These are phyloP conservation scores for Enteromius unitaeniatus DNA, from an alignment of 2,797 vertebrate genomes.

Conservation along the genomic window DNA sequence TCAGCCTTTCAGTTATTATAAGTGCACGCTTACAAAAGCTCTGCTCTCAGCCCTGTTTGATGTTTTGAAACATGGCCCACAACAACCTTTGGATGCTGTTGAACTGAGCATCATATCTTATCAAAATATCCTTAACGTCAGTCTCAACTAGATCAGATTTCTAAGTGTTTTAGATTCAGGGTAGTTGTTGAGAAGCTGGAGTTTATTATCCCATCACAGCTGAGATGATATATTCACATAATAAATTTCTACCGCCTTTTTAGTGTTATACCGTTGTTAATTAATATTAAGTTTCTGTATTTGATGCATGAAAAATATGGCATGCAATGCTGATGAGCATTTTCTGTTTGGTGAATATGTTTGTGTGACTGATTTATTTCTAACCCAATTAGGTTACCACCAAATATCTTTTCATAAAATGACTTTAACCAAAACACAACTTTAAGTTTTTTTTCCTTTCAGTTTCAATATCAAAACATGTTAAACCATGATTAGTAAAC, in stretches of 20 bases:
- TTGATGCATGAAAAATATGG: not conserved
- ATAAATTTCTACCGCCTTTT: not conserved
- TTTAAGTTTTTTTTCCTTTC: not conserved
- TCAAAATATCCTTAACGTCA: constrained; percentile 21
- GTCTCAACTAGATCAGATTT: constrained; percentile 27
- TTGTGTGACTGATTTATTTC: not conserved
- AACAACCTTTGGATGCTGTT: not conserved
- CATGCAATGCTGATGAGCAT: not conserved
- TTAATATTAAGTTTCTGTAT: not conserved
- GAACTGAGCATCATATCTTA: constrained; percentile 15
- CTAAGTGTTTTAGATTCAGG: constrained; percentile 21
- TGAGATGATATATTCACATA: not conserved
- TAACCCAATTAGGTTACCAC: not conserved
- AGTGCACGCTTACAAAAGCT: constrained; percentile 32
- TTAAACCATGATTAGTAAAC: not conserved
- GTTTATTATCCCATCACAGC: not conserved
- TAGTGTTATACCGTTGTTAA: not conserved
- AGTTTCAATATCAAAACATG: not conserved
- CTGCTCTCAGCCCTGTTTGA: not conserved
- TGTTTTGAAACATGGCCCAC: constrained; percentile 32
- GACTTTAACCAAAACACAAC: not conserved
- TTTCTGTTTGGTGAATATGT: not conserved
- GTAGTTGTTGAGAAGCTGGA: constrained; percentile 32
- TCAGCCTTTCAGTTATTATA: constrained; percentile 37
- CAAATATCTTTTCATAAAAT: not conserved